These are phyloP conservation scores for Ochlodes sylvanus DNA, from an alignment of 2,888 invertebrate species.

Conservation along the genomic window DNA sequence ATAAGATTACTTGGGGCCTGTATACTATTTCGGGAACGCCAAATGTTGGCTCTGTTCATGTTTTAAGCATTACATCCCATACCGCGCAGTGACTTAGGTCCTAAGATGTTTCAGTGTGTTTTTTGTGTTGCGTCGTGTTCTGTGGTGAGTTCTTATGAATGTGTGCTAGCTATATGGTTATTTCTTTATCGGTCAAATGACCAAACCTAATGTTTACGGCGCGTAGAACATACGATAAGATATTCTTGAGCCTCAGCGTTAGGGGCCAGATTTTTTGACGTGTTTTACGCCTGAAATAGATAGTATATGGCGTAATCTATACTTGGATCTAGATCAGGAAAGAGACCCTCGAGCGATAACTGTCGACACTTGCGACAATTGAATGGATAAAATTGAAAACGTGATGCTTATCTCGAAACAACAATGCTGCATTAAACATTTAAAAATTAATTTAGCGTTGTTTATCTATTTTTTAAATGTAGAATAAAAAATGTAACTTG, in stretches of 20 bases:
- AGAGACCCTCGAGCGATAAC: constrained; percentile 39
- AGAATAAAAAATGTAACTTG: too few relatives aligned
- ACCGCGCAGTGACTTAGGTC: constrained; percentile 47
- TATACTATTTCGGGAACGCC: constrained; percentile 81
- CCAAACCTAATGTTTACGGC: constrained; percentile 60
- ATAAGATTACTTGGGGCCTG: constrained; percentile 81
- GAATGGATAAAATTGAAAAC: constrained; percentile 22
- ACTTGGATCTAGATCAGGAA: constrained; percentile 27
- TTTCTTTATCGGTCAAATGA: constrained; percentile 65
- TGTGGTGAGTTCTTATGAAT: constrained; percentile 27
- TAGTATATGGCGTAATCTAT: constrained; percentile 18
- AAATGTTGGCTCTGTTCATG: constrained; percentile 70
- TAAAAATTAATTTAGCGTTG: too few relatives aligned
- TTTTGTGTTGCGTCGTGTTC: constrained; percentile 28
- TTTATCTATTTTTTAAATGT: neutral
- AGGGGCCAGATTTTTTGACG: constrained; percentile 40
- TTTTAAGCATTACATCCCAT: constrained; percentile 61
- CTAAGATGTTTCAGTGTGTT: constrained; percentile 32
- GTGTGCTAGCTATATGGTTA: constrained; percentile 9
- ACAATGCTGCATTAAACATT: constrained; percentile 2
- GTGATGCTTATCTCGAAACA: constrained; percentile 1
- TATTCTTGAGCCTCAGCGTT: constrained; percentile 36
- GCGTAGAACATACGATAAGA: constrained; percentile 54
- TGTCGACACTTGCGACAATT: constrained; percentile 15
- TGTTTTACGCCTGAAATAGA: constrained; percentile 15